These are phyloP conservation scores for Catharus bicknelli DNA, from an alignment of 2,113 vertebrate genomes.

Conservation along the genomic window DNA sequence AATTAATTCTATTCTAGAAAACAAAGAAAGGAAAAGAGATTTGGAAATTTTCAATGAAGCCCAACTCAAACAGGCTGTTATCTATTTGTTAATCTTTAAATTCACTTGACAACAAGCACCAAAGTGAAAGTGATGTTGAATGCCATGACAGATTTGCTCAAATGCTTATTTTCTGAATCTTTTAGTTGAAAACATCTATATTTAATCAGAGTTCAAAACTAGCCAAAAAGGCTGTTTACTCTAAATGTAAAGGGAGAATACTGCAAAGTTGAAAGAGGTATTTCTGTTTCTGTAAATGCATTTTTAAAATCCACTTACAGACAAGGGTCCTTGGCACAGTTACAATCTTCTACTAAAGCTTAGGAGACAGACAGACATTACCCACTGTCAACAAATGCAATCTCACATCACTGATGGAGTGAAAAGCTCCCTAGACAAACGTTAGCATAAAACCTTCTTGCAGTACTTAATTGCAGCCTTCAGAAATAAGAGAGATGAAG, in stretches of 20 bases:
- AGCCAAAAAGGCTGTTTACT: constrained; percentile 27
- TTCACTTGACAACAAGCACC: constrained; percentile 25
- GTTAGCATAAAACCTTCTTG: constrained; percentile 40
- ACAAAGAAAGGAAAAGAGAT: constrained; percentile 28
- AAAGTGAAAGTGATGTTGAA: constrained; percentile 15
- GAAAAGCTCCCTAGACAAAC: constrained; percentile 56
- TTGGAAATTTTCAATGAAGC: neutral
- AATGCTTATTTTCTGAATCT: constrained; percentile 24
- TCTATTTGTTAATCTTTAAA: constrained; percentile 55
- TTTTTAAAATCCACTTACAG: constrained; percentile 37
- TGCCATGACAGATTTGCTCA: constrained; percentile 29
- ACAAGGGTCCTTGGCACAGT: constrained; percentile 40
- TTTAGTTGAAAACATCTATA: constrained; percentile 31
- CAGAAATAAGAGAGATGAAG: constrained; percentile 14
- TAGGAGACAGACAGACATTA: constrained; percentile 53
- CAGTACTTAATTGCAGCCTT: constrained; percentile 45
- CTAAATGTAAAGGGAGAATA: neutral
- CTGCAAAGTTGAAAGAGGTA: neutral
- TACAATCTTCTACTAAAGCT: constrained; percentile 34
- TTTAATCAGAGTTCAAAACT: constrained; percentile 26
- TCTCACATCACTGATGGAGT: constrained; percentile 33
- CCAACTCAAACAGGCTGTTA: constrained; percentile 22
- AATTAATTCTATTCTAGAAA: neutral
- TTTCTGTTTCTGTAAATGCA: constrained; percentile 48
- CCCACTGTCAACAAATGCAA: constrained; percentile 34